Conservation (phyloP, 2,797 vertebrate genomes). For the Chaenodraco wilsoni region DNA sequence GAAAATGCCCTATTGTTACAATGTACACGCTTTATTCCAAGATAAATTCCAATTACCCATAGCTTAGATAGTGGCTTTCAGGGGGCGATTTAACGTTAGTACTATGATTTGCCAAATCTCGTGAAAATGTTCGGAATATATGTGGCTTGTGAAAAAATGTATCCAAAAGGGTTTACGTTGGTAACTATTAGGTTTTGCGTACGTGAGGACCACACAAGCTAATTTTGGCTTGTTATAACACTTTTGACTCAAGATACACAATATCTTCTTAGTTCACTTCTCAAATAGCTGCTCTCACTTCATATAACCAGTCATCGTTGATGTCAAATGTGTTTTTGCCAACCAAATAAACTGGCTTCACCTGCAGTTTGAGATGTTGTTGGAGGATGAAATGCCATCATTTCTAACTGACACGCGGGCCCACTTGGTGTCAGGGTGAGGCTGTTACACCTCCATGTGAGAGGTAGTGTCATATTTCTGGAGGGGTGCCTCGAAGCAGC, state of each 20-base stretch:
- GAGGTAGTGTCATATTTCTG: slow-evolving; percentile 56
- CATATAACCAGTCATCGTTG: background rate
- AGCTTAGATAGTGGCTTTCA: background rate
- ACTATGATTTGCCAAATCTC: too few species aligned
- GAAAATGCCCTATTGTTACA: background rate
- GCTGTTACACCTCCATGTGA: slow-evolving; percentile 13
- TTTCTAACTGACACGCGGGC: slow-evolving; percentile 27
- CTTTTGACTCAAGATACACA: too few species aligned
- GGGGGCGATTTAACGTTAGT: too few species aligned
- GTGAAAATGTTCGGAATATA: too few species aligned
- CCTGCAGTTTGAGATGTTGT: slow-evolving; percentile 31
- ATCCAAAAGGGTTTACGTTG: too few species aligned
- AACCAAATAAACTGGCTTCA: background rate
- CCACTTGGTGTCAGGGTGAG: slow-evolving; percentile 38
- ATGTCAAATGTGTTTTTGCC: background rate
- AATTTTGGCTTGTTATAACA: too few species aligned
- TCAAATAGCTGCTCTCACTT: background rate
- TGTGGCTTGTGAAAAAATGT: too few species aligned
- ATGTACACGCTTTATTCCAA: background rate
- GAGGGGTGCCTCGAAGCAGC: slow-evolving; percentile 40
- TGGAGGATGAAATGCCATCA: slow-evolving; percentile 38
- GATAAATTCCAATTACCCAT: background rate
- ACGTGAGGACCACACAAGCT: too few species aligned
- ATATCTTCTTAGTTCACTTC: too few species aligned
- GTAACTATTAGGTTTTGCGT: too few species aligned